phyloP scores from a whole-genome alignment of 1,140 invertebrate species.

The Aphidius ervi region DNA sequence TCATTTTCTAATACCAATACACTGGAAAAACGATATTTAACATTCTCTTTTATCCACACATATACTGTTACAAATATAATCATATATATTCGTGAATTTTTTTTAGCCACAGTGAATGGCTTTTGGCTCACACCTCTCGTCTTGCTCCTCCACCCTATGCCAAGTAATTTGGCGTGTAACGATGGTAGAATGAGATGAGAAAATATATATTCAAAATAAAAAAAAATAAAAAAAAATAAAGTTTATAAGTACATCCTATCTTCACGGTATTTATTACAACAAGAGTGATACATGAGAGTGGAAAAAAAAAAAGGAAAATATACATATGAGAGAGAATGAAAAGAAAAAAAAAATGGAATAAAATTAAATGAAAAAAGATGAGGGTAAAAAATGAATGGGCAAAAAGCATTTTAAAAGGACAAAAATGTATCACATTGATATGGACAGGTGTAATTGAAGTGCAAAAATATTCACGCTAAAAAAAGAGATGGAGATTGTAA shows the following conservation, averaged over 20 bases:
- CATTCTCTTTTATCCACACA: no score
- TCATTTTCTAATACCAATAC: no score
- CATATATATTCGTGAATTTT: no score
- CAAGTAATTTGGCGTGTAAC: constrained; percentile 11
- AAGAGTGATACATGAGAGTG: not conserved
- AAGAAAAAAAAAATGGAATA: not conserved
- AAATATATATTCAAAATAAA: not conserved
- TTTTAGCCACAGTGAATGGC: no score
- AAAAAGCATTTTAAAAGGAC: not conserved
- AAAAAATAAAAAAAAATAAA: not conserved
- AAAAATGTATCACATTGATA: constrained; percentile 23
- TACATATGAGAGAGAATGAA: not conserved
- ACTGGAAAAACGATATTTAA: no score
- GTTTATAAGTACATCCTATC: constrained; percentile 2
- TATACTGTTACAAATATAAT: no score
- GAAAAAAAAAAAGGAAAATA: not conserved
- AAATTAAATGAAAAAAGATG: not conserved
- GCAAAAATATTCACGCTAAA: not conserved
- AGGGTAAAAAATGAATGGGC: not conserved
- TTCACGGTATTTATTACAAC: not conserved
- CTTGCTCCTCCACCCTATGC: no score
- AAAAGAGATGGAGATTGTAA: constrained; percentile 28
- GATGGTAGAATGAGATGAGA: constrained; percentile 10
- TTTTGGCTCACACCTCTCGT: no score
- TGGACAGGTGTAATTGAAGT: constrained; percentile 40